Conservation (phyloP, 1,140 invertebrate genomes). For the Euwallacea fornicatus region DNA sequence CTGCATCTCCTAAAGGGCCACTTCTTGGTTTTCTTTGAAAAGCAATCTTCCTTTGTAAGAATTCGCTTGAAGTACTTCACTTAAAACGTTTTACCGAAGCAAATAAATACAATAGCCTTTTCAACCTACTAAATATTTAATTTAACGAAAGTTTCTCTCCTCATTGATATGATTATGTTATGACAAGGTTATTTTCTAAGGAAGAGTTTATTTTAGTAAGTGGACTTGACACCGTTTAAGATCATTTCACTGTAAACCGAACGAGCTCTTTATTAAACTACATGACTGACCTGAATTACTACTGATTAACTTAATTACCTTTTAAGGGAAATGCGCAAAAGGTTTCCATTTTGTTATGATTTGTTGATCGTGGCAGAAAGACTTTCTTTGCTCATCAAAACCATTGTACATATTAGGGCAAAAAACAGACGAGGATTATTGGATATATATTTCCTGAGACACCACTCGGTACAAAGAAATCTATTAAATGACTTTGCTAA, state of each 20-base stretch:
- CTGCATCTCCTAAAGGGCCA: too few relatives aligned
- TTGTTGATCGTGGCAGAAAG: too few relatives aligned
- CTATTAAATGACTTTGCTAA: too few relatives aligned
- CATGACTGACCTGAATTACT: slow-evolving; percentile 13
- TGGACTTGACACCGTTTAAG: slow-evolving; percentile 25
- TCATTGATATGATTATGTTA: slow-evolving; percentile 21
- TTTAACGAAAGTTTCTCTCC: slow-evolving; percentile 23
- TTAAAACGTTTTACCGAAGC: neutral
- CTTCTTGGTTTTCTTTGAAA: too few relatives aligned
- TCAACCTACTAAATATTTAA: slow-evolving; percentile 22
- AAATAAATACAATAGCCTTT: slow-evolving; percentile 13
- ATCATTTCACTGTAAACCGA: slow-evolving; percentile 21
- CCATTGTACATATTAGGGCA: too few relatives aligned
- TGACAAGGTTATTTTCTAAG: slow-evolving; percentile 24
- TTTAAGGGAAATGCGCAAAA: slow-evolving; percentile 1
- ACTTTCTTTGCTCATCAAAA: neutral
- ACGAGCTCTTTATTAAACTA: slow-evolving; percentile 9
- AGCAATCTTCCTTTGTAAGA: too few relatives aligned
- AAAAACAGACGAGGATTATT: too few relatives aligned
- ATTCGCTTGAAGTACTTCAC: too few relatives aligned
- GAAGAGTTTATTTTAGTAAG: slow-evolving; percentile 21
- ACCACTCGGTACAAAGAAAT: too few relatives aligned
- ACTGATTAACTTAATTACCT: slow-evolving; percentile 3
- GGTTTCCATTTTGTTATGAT: neutral
- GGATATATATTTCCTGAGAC: too few relatives aligned